These are phyloP conservation scores for Ptychobarbus kaznakovi DNA, from an alignment of 2,797 vertebrate genomes.

Conservation along the genomic window DNA sequence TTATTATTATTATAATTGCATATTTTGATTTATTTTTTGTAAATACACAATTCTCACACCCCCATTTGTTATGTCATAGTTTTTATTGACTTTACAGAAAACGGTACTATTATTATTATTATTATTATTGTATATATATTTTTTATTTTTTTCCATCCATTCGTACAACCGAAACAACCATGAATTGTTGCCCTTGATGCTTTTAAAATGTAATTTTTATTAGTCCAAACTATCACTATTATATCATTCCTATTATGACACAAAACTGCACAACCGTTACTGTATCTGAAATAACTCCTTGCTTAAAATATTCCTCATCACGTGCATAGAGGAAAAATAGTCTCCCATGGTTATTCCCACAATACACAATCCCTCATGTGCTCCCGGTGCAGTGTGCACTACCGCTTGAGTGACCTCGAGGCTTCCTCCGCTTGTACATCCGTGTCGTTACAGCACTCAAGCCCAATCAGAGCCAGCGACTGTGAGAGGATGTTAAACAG, in stretches of 20 bases:
- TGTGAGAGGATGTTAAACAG: constrained; percentile 39
- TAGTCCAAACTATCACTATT: background rate
- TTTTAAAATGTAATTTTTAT: background rate
- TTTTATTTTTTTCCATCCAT: too few relatives aligned
- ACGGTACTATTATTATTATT: too few relatives aligned
- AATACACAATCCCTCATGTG: constrained; percentile 2
- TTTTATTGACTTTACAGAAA: too few relatives aligned
- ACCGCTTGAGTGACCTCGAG: background rate
- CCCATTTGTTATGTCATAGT: too few relatives aligned
- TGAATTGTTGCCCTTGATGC: background rate
- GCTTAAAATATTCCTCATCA: constrained; percentile 20
- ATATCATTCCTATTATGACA: background rate
- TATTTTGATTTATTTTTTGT: too few relatives aligned
- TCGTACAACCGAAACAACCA: too few relatives aligned
- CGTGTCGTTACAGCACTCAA: constrained; percentile 34
- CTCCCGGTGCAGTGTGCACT: background rate
- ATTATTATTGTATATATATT: too few relatives aligned
- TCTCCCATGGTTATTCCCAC: constrained; percentile 34
- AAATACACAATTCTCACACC: too few relatives aligned
- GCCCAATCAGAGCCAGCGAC: constrained; percentile 49
- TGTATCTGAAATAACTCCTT: background rate
- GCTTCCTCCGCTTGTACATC: constrained; percentile 25
- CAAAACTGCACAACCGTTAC: background rate
- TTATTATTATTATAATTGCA: too few relatives aligned
- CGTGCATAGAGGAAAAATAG: background rate